phyloP scores from a whole-genome alignment of 2,888 invertebrate genomes.

The Ectemnius continuus region DNA sequence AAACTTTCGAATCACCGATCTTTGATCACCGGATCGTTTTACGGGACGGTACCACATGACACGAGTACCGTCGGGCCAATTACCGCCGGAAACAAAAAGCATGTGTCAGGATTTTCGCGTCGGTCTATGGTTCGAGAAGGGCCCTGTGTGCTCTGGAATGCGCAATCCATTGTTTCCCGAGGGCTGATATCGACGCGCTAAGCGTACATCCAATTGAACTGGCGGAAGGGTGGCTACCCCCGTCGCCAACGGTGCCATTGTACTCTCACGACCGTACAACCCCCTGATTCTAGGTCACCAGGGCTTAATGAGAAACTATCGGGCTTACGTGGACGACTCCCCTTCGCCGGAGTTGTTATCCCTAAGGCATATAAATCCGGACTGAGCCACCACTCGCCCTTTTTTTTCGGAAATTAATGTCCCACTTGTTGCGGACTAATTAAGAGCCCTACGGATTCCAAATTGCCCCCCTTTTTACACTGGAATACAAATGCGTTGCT shows the following conservation, averaged over 20 bases:
- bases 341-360: conserved; percentile 36
- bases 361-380: conserved; percentile 31
- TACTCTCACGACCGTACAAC: conserved; percentile 32
- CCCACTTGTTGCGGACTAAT: conserved; percentile 14
- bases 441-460: not conserved
- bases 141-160: not conserved
- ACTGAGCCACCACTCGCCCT: conserved; percentile 8
- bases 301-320: conserved; percentile 59
- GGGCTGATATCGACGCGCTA: conserved; percentile 51
- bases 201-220: conserved; percentile 57
- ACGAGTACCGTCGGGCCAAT: no score
- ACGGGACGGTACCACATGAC: no score
- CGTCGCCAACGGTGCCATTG: conserved; percentile 38
- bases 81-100: not conserved
- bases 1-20: no score
- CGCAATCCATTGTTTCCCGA: conserved; percentile 43
- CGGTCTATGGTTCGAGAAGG: conserved; percentile 10
- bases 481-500: not conserved
- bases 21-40: no score
- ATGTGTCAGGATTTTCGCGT: conserved; percentile 7
- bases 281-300: conserved; percentile 57
- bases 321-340: conserved; percentile 32
- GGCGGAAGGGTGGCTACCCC: conserved; percentile 42
- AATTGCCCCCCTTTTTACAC: not conserved
- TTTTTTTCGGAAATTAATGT: conserved; percentile 12